Evolutionary conservation across 2,113 vertebrate species (phyloP), one percentile per base, ranked within the genome.

Genomic region (Solea senegalensis): DNA sequence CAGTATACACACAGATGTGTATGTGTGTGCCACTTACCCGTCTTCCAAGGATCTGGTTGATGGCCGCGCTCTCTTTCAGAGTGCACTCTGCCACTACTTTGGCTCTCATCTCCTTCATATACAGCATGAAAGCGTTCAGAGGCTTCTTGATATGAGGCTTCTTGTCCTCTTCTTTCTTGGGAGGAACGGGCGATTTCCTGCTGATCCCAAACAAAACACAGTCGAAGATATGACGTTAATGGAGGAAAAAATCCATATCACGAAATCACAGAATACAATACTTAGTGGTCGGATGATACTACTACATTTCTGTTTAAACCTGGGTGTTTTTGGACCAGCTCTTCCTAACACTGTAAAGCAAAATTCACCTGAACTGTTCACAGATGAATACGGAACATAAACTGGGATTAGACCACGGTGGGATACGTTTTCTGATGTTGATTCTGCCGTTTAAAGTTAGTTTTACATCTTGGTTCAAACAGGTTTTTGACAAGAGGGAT

Each of bases 81-180:
- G 97, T 98, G 90, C 97, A 98, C 92, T 98, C 97, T 0, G 97
- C 97, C 85, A 99, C 97, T 74, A 99, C 97, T 93, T 98, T 98
- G 90, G 97, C 97, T 92, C 97, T 92, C 97, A 98, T 98, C 94
- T 98, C 97, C 93, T 98, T 98, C 97, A 99, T 99, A 80, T 97
- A 97, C 51, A 97, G 91, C 96, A 97, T 97, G 93, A 97, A 97
- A 81, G 96, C 96, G 1, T 97, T 97, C 60, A 97, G 93, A 4
- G 96, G 96, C 90, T 97, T 97, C 89, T 97, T 97, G 82, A 97
- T 95, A 63, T 99, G 97, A 11, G 96, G 96, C 52, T 96, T 98
- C 92, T 97, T 98, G 83, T 99, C 97, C 68, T 98, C 97, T 49
- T 99, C 97, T 90, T 98, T 98, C 88, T 97, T 98, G 57, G 94